Percentiles rank a stretch among this genome's conserved stretches.
Conservation (phyloP, 2,113 vertebrate species). For the Rhinichthys klamathensis region DNA sequence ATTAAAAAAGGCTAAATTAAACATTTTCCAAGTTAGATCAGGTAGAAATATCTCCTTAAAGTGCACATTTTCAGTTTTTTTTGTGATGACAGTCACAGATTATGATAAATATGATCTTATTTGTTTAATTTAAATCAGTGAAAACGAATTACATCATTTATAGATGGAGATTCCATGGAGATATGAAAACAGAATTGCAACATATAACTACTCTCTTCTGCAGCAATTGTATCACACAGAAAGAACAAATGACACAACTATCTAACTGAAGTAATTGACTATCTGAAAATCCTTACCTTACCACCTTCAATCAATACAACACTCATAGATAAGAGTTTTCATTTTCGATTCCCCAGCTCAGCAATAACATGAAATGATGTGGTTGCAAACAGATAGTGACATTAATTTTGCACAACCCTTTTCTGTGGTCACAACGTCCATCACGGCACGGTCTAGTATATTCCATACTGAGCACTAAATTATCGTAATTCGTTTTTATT, state of each 20-base stretch:
- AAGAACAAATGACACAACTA: conserved; percentile 43
- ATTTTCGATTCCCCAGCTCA: conserved; percentile 48
- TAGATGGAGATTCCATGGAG: not conserved
- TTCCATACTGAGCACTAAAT: conserved; percentile 32
- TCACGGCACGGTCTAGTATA: not conserved
- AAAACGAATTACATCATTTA: not conserved
- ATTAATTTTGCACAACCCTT: conserved; percentile 47
- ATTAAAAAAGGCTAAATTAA: not conserved
- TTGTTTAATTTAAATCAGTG: not conserved
- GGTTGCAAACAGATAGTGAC: conserved; percentile 57
- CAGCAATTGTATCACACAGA: conserved; percentile 31
- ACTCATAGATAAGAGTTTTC: conserved; percentile 53
- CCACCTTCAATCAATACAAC: conserved; percentile 51
- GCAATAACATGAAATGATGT: conserved; percentile 53
- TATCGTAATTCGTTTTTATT: conserved; percentile 46
- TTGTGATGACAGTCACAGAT: not conserved
- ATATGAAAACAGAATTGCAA: conserved; percentile 32
- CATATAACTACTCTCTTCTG: conserved; percentile 27
- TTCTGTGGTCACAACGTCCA: conserved; percentile 44
- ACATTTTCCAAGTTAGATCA: not conserved
- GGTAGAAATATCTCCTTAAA: not conserved
- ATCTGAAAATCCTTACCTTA: conserved; percentile 55
- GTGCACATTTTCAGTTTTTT: not conserved
- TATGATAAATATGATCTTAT: not conserved
- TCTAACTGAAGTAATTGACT: conserved; percentile 53